phyloP scores from a whole-genome alignment of 2,888 invertebrate genomes.

The Latrodectus elegans region DNA sequence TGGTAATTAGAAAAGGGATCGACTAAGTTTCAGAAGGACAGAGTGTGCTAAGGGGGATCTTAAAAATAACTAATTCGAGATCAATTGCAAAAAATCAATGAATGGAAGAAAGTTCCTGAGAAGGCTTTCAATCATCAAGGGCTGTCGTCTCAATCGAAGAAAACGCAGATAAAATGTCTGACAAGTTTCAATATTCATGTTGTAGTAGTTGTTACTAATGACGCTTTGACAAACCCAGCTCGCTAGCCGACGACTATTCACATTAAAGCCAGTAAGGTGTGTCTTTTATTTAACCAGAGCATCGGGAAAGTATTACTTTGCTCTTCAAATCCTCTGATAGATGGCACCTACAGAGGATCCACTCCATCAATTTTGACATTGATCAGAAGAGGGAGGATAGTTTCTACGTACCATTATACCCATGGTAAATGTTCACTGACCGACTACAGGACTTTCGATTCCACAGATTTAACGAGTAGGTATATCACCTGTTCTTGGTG shows the following conservation, averaged over 20 bases:
- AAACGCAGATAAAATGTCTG: too few relatives aligned
- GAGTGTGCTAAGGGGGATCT: not conserved
- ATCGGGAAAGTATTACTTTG: too few relatives aligned
- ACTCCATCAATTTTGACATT: not conserved
- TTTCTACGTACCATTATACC: too few relatives aligned
- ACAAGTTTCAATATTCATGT: too few relatives aligned
- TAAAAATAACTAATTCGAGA: not conserved
- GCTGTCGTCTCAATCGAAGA: not conserved
- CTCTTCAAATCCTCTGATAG: not conserved
- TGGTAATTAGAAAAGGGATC: not conserved
- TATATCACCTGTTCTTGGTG: constrained; percentile 30
- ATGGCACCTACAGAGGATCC: not conserved
- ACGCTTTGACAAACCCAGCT: not conserved
- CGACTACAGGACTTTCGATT: too few relatives aligned
- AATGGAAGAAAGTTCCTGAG: not conserved
- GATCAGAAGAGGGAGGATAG: too few relatives aligned
- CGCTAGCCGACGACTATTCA: too few relatives aligned
- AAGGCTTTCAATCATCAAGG: not conserved
- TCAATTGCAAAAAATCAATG: not conserved
- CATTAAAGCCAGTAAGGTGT: too few relatives aligned
- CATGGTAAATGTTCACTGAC: too few relatives aligned
- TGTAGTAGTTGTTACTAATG: not conserved
- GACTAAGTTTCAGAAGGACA: not conserved
- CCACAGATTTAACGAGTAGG: too few relatives aligned
- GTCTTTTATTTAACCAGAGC: too few relatives aligned